Conservation (phyloP, 2,113 vertebrate genomes). For the Cottus gobio region DNA sequence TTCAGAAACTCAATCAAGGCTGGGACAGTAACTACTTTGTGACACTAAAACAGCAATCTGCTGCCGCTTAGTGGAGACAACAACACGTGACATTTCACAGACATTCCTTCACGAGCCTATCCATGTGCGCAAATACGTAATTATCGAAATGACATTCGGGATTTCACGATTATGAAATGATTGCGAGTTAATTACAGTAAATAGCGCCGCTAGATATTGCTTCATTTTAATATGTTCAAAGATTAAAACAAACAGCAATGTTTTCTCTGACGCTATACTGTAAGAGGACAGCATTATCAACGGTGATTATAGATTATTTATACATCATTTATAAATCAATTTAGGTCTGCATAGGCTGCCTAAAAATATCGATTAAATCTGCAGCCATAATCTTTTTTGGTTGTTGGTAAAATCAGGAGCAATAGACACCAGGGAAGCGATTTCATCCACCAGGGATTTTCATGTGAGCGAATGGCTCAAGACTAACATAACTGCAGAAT, state of each 20-base stretch:
- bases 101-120: constrained; percentile 30
- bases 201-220: background rate
- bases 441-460: background rate
- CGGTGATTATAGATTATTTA: background rate
- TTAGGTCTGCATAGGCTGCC: background rate
- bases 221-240: background rate
- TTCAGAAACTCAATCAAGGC: background rate
- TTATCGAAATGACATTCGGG: background rate
- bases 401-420: background rate
- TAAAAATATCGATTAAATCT: background rate
- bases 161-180: background rate
- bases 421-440: background rate
- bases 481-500: too few relatives aligned
- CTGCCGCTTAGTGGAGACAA: constrained; percentile 57
- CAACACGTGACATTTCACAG: background rate
- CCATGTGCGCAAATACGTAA: constrained; percentile 27
- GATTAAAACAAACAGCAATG: background rate
- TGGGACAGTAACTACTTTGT: background rate
- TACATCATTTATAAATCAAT: background rate
- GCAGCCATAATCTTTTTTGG: background rate
- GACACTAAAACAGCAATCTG: constrained; percentile 10
- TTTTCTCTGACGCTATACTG: background rate
- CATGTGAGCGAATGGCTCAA: background rate
- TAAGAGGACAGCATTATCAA: background rate
- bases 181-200: background rate